phyloP scores from a whole-genome alignment of 2,113 vertebrate genomes.

The Paramormyrops kingsleyae region DNA sequence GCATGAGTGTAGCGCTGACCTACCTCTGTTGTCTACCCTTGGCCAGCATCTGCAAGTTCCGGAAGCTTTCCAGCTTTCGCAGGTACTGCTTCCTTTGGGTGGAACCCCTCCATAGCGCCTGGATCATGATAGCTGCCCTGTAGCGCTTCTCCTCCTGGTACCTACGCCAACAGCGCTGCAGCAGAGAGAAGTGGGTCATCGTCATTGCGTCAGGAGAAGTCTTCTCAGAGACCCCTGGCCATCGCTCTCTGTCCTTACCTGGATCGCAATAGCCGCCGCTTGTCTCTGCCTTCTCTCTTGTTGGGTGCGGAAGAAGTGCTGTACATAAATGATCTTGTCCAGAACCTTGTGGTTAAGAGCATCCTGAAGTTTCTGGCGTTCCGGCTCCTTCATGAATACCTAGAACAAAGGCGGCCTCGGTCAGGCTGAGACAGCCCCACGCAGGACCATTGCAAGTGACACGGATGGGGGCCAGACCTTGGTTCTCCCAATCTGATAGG shows the following conservation, averaged over 20 bases:
- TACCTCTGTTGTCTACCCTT: slow-evolving; percentile 60
- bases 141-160: slow-evolving; percentile 51
- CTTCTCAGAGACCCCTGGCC: background rate
- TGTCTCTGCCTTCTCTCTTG: slow-evolving; percentile 66
- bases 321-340: slow-evolving; percentile 73
- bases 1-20: background rate
- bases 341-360: slow-evolving; percentile 75
- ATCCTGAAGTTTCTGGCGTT: slow-evolving; percentile 74
- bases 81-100: slow-evolving; percentile 36
- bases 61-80: slow-evolving; percentile 31
- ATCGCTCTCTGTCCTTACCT: slow-evolving; percentile 53
- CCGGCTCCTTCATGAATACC: slow-evolving; percentile 86
- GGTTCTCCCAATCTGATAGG: slow-evolving; percentile 86
- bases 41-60: slow-evolving; percentile 52
- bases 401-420: slow-evolving; percentile 37
- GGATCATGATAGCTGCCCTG: slow-evolving; percentile 68
- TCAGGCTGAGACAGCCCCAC: background rate
- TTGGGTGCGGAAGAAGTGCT: slow-evolving; percentile 79
- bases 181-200: background rate
- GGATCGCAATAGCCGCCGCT: slow-evolving; percentile 65
- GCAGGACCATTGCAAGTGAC: background rate
- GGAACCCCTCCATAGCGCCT: slow-evolving; percentile 69
- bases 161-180: slow-evolving; percentile 72
- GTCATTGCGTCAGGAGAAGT: background rate
- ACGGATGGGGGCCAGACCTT: slow-evolving; percentile 63